phyloP scores from a whole-genome alignment of 2,888 invertebrate genomes.

The Hecatera dysodea region DNA sequence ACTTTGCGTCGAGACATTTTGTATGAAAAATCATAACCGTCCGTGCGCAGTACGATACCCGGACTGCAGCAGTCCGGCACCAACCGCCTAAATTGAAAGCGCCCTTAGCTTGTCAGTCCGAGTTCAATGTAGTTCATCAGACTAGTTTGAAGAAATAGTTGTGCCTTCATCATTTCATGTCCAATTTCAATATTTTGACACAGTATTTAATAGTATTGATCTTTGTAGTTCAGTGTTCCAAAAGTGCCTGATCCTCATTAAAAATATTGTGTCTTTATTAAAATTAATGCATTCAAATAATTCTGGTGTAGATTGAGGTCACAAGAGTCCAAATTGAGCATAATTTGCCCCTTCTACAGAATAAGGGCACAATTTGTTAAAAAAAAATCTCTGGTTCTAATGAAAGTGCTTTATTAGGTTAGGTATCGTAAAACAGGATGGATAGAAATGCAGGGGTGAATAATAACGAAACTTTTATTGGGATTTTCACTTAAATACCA shows the following conservation, averaged over 20 bases:
- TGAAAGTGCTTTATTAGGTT: background rate
- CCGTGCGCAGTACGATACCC: too few relatives aligned
- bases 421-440: too few relatives aligned
- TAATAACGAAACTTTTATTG: too few relatives aligned
- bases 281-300: background rate
- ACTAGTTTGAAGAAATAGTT: background rate
- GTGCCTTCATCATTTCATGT: constrained; percentile 4
- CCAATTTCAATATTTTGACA: background rate
- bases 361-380: background rate
- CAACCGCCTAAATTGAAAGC: too few relatives aligned
- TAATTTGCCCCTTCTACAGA: background rate
- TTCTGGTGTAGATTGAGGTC: constrained; percentile 17
- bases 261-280: constrained; percentile 11
- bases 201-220: background rate
- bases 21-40: too few relatives aligned
- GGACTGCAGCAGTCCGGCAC: too few relatives aligned
- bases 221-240: background rate
- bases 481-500: too few relatives aligned
- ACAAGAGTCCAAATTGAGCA: background rate
- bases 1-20: too few relatives aligned
- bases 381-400: too few relatives aligned
- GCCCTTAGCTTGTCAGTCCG: background rate
- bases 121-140: background rate
- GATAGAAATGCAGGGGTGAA: too few relatives aligned
- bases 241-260: constrained; percentile 42